Evolutionary conservation across 1,140 invertebrate species (phyloP), one percentile per base, ranked within the genome.

Genomic region (Lordiphosa stackelbergi): DNA sequence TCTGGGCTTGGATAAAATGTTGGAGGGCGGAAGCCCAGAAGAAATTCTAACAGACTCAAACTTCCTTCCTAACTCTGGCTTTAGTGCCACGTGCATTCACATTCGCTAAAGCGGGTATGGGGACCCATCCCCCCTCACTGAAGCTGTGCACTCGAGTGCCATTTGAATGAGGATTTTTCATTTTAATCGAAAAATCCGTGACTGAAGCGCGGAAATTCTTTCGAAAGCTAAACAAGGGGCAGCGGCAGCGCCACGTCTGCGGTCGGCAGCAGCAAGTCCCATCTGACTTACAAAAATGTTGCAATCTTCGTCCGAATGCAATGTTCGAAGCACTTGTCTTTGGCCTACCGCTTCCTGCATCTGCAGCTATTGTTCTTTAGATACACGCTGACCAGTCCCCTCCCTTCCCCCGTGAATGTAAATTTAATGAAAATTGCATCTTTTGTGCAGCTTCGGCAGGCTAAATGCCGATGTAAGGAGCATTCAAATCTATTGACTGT

Each of bases 361-460:
- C 22, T 13, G 19, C 62, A 45, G 10, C 70, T 69, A 73, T 73
- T 73, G 70, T 73, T 73, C 70, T 70, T 53, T 10, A 47, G 55
- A 8, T 24, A 22, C 36, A 31, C 38, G 22, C 24, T 31, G 13
- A n/a, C 24, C 12, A 35, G 2, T 13, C 36, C 37, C 9, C 19
- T 24, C 31, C 38, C 31, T 16, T 12, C 31, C 28, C 28, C 1
- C n/a, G 16, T 43, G 28, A 63, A 58, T 63, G 37, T 54, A 43
- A 68, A 55, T 73, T 46, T 41, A 57, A 58, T 52, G 34, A 49
- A 66, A 66, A 66, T 48, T 4, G 31, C 37, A 43, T 57, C 57
- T 63, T 55, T 62, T 66, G 55, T 72, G 51, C 8, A 45, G 4
- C 22, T 24, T 36, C 3, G 11, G 24, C 7, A 2, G 28, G 28